Conservation (phyloP, 1,140 invertebrate genomes). For the Drosophila miranda region DNA sequence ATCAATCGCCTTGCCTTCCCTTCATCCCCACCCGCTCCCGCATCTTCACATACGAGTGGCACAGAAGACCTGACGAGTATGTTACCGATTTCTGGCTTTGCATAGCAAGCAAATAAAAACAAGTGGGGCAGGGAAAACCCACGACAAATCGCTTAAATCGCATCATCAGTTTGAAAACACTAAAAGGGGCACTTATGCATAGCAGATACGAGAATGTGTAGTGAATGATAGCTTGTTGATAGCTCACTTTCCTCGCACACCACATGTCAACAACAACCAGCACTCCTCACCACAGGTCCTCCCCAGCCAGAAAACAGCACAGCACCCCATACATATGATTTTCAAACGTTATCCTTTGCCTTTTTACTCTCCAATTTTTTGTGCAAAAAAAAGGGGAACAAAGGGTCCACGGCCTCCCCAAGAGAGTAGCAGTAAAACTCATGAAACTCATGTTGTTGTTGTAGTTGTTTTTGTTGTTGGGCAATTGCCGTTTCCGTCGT, state of each 20-base stretch:
- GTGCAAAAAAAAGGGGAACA: conserved; percentile 55
- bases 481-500: conserved; percentile 70
- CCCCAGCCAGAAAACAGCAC: conserved; percentile 7
- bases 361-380: conserved; percentile 31
- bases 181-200: conserved; percentile 42
- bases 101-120: conserved; percentile 54
- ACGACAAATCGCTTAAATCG: conserved; percentile 78
- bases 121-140: conserved; percentile 55
- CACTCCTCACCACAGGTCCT: conserved; percentile 10
- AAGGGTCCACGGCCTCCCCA: conserved; percentile 53
- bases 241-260: conserved; percentile 65
- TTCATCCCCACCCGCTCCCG: conserved; percentile 1
- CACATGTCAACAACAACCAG: conserved; percentile 73
- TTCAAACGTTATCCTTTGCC: conserved; percentile 57
- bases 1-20: conserved; percentile 5
- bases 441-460: conserved; percentile 41
- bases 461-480: conserved; percentile 53
- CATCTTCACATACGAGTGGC: neutral
- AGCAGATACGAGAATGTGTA: conserved; percentile 59
- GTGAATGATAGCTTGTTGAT: conserved; percentile 79
- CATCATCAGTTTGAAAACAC: conserved; percentile 75
- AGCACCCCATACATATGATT: conserved; percentile 61
- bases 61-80: conserved; percentile 35
- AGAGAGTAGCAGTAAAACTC: conserved; percentile 27
- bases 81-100: conserved; percentile 47